These are phyloP conservation scores for Rhamphomyia laevipes DNA, from an alignment of 2,888 invertebrate genomes.

Conservation along the genomic window DNA sequence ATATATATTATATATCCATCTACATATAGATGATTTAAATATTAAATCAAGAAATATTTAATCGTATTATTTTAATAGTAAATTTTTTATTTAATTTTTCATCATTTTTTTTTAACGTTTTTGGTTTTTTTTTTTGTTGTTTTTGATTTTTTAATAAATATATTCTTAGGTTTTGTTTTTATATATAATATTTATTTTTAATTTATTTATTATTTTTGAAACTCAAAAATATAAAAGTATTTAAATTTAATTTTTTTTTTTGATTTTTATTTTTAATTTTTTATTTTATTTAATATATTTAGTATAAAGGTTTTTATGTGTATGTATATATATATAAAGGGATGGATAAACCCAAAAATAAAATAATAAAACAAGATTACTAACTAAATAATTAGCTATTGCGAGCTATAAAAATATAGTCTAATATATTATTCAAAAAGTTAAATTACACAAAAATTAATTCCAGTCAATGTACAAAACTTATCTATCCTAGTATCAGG, in stretches of 20 bases:
- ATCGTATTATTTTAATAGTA: constrained; percentile 4
- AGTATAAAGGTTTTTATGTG: not conserved
- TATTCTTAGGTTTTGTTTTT: constrained; percentile 19
- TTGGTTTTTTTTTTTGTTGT: constrained; percentile 16
- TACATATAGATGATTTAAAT: constrained; percentile 26
- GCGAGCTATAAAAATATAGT: too few species aligned
- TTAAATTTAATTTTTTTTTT: not conserved
- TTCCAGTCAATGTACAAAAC: too few species aligned
- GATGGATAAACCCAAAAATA: too few species aligned
- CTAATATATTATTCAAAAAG: too few species aligned
- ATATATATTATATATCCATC: constrained; percentile 17
- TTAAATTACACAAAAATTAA: too few species aligned
- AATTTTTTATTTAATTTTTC: constrained; percentile 10
- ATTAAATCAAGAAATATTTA: constrained; percentile 5
- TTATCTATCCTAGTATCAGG: too few species aligned
- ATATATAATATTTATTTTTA: constrained; percentile 16
- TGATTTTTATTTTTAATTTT: not conserved
- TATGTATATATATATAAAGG: not conserved
- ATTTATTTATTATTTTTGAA: constrained; percentile 11
- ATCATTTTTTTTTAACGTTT: constrained; percentile 26
- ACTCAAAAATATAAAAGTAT: constrained; percentile 1
- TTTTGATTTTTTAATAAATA: constrained; percentile 18
- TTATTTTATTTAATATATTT: not conserved
- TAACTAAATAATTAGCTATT: not conserved
- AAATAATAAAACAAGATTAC: not conserved